A percentile compares a stretch with the other conserved stretches of the same genome.
Conservation (phyloP, 2,797 vertebrate species). For the Uromys caudimaculatus region DNA sequence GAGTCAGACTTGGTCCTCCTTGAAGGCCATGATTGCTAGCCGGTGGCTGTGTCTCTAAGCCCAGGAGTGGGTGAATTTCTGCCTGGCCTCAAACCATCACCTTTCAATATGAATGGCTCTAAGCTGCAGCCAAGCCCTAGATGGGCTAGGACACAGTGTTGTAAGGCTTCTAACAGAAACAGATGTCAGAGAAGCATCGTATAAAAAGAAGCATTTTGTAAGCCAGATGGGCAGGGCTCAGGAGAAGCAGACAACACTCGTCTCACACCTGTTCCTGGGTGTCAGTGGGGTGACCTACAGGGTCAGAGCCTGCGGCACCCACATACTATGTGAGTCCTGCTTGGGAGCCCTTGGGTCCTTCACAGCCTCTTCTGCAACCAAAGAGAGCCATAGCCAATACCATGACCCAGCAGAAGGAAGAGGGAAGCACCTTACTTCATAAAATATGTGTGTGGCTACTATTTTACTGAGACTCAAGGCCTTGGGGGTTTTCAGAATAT, state of each 20-base stretch:
- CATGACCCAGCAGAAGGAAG: neutral
- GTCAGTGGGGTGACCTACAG: neutral
- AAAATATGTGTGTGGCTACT: neutral
- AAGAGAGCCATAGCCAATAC: neutral
- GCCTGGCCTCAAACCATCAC: neutral
- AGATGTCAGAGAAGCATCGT: neutral
- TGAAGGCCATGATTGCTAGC: neutral
- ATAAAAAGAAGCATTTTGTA: neutral
- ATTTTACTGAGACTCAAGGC: conserved; percentile 31
- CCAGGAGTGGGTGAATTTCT: neutral
- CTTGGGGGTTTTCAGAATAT: conserved; percentile 35
- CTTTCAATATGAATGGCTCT: neutral
- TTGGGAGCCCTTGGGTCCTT: neutral
- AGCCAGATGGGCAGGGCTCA: neutral
- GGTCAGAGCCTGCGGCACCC: accelerated
- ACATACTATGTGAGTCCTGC: neutral
- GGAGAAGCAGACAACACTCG: neutral
- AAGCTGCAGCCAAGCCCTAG: neutral
- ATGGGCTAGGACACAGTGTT: neutral
- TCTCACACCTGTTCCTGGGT: neutral
- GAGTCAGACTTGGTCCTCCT: neutral
- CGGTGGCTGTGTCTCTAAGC: neutral
- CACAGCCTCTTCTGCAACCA: neutral
- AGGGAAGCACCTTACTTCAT: neutral
- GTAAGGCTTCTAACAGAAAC: neutral